Conservation (phyloP, 2,888 invertebrate species). For the Eupithecia subumbrata region DNA sequence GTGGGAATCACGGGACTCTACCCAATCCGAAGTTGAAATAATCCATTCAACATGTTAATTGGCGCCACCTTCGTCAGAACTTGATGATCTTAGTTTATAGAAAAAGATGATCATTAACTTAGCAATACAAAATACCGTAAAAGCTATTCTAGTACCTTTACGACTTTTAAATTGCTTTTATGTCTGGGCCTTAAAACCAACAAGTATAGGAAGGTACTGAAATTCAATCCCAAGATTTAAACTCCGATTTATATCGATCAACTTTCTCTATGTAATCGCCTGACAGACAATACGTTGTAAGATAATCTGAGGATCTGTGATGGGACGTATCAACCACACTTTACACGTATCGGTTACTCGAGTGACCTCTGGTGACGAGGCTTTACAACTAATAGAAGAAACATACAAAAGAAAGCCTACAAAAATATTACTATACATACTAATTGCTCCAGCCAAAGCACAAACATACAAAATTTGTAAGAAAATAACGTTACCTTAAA, state of each 20-base stretch:
- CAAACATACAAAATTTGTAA: neutral
- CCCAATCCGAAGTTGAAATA: neutral
- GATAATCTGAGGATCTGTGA: constrained; percentile 30
- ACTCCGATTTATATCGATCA: constrained; percentile 29
- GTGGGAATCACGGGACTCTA: neutral
- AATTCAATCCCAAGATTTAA: constrained; percentile 19
- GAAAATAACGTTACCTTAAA: neutral
- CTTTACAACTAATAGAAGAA: neutral
- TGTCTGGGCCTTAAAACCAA: neutral
- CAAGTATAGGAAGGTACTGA: constrained; percentile 3
- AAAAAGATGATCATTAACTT: neutral
- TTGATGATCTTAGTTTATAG: too few relatives aligned
- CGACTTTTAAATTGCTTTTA: neutral
- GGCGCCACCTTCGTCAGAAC: too few relatives aligned
- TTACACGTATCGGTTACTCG: constrained; percentile 27
- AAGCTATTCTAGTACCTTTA: neutral
- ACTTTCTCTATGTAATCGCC: constrained; percentile 28
- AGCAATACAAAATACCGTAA: neutral
- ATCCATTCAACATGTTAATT: neutral
- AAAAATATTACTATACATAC: neutral
- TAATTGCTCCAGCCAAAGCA: neutral
- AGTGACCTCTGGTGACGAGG: constrained; percentile 18
- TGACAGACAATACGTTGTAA: constrained; percentile 31
- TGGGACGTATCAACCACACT: constrained; percentile 19
- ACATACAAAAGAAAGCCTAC: neutral